Percentiles rank a stretch among this genome's conserved stretches.
phyloP scores from a whole-genome alignment of 2,888 invertebrate genomes.

The Sesia apiformis region DNA sequence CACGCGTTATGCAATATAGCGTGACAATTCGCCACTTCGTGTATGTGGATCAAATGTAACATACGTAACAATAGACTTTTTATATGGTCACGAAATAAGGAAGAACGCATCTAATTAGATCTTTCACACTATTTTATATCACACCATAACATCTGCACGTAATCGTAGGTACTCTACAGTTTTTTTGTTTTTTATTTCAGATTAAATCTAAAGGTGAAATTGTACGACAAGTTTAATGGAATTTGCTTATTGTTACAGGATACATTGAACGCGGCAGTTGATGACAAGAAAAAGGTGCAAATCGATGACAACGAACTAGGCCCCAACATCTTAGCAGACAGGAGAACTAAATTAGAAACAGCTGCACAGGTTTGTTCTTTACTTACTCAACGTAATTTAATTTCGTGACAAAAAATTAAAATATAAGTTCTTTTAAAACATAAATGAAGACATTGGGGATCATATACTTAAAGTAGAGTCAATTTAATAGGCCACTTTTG shows the following conservation, averaged over 20 bases:
- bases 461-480: no score
- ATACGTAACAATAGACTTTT: slow-evolving; percentile 29
- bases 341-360: slow-evolving; percentile 71
- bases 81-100: slow-evolving; percentile 13
- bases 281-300: slow-evolving; percentile 57
- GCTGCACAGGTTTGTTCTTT: slow-evolving; percentile 64
- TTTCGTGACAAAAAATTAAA: no score
- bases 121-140: no score
- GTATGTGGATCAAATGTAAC: slow-evolving; percentile 22
- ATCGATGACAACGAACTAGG: slow-evolving; percentile 59
- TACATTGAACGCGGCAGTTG: slow-evolving; percentile 51
- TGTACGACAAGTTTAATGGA: slow-evolving; percentile 10
- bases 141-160: no score
- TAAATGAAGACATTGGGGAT: no score
- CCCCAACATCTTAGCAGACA: slow-evolving; percentile 59
- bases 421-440: no score
- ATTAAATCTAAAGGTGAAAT: no score
- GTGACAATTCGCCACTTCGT: slow-evolving; percentile 20
- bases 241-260: slow-evolving; percentile 53
- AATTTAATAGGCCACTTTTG: no score
- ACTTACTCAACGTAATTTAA: no score
- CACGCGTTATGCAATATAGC: slow-evolving; percentile 3
- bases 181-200: no score
- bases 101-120: slow-evolving; percentile 9
- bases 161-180: no score